Evolutionary conservation across 2,797 vertebrate genomes (phyloP).

Genomic region (Pipistrellus nathusii): DNA sequence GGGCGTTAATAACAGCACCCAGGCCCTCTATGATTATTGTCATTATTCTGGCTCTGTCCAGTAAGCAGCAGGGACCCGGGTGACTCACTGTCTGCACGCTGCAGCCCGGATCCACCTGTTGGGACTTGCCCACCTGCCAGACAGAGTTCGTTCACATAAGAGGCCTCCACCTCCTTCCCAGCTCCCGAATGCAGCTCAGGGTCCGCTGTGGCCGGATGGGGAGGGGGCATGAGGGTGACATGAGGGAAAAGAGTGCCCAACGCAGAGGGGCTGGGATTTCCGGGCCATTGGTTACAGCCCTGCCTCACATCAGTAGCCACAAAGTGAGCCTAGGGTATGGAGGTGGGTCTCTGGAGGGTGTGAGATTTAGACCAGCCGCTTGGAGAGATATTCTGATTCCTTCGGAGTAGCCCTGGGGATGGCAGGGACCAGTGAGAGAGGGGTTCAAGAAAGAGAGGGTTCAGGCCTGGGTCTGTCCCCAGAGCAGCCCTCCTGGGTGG

Average conservation of each 20-base stretch:
- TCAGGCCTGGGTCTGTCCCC: not conserved
- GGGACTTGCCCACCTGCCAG: constrained; percentile 48
- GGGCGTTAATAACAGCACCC: constrained; percentile 76
- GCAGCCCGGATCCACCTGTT: constrained; percentile 27
- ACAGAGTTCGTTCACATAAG: constrained; percentile 3
- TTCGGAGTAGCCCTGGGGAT: not conserved
- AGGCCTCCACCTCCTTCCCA: constrained; percentile 17
- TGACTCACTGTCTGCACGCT: constrained; percentile 77
- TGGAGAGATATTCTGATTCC: not conserved
- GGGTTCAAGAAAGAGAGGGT: not conserved
- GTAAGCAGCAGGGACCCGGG: constrained; percentile 73
- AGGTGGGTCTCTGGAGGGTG: not conserved
- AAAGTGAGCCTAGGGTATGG: not conserved
- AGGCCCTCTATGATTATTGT: constrained; percentile 79
- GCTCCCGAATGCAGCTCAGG: not conserved
- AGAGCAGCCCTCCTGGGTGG: not conserved
- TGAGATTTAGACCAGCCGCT: not conserved
- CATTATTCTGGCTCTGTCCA: constrained; percentile 79
- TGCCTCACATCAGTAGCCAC: not conserved
- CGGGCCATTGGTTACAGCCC: not conserved
- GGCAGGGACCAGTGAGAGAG: not conserved
- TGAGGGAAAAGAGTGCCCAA: not conserved
- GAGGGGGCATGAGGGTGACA: not conserved
- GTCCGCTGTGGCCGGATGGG: not conserved
- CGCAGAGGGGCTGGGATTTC: not conserved